Conservation (phyloP, 2,113 vertebrate species). For the Atherinomorus stipes region DNA sequence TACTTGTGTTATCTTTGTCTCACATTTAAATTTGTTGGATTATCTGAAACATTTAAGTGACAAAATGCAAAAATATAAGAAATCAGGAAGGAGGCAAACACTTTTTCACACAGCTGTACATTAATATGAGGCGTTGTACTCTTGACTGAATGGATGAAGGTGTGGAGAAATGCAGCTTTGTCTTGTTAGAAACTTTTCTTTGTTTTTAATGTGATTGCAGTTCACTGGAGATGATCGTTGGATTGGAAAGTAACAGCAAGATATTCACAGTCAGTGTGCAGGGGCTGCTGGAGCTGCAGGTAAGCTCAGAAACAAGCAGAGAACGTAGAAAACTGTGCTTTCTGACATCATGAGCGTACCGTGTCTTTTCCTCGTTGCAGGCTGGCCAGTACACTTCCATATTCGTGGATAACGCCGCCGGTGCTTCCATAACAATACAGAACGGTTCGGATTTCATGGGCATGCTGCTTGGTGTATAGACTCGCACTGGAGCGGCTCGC, state of each 20-base stretch:
- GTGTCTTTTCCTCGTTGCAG: conserved; percentile 70
- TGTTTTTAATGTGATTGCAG: conserved; percentile 70
- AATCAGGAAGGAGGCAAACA: too few species aligned
- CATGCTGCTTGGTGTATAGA: conserved; percentile 89
- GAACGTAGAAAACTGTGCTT: background rate
- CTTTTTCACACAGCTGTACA: too few species aligned
- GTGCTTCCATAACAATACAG: conserved; percentile 89
- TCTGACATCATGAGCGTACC: background rate
- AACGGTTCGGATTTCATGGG: conserved; percentile 94
- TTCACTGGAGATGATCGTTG: conserved; percentile 92
- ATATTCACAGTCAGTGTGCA: conserved; percentile 92
- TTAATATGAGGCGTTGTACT: background rate
- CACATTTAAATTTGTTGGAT: too few species aligned
- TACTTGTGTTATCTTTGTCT: too few species aligned
- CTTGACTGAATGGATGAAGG: background rate
- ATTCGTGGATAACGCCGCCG: conserved; percentile 93
- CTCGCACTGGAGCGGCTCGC: conserved; percentile 5
- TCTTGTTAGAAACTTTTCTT: background rate
- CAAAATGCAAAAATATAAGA: too few species aligned
- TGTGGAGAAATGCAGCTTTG: conserved; percentile 2
- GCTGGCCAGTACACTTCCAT: conserved; percentile 94
- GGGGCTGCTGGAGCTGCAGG: conserved; percentile 94
- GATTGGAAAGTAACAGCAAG: conserved; percentile 93
- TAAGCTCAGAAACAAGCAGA: conserved; percentile 64
- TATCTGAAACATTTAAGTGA: too few species aligned